These are phyloP conservation scores for Zenarchopterus dispar DNA, from an alignment of 2,797 vertebrate species.

Conservation along the genomic window DNA sequence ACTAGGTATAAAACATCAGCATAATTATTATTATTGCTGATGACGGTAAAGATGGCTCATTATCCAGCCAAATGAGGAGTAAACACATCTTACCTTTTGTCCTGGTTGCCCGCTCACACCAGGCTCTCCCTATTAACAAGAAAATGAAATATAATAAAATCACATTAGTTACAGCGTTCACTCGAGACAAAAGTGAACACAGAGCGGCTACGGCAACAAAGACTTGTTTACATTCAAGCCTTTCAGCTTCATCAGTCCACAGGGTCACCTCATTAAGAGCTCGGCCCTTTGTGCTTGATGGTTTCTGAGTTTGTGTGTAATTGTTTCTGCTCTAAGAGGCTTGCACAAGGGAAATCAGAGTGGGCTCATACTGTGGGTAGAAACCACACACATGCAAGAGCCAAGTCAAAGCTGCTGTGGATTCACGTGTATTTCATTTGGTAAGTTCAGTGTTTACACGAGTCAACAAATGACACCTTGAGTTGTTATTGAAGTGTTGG, in stretches of 20 bases:
- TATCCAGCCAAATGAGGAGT: neutral
- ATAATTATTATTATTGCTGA: neutral
- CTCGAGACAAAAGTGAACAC: constrained; percentile 3
- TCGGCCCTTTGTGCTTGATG: constrained; percentile 20
- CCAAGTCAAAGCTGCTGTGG: neutral
- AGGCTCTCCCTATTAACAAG: constrained; percentile 84
- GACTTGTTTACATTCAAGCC: constrained; percentile 43
- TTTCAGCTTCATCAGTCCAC: constrained; percentile 35
- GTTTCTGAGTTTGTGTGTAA: constrained; percentile 37
- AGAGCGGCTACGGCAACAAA: constrained; percentile 1
- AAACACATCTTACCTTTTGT: constrained; percentile 82
- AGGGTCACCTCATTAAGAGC: constrained; percentile 53
- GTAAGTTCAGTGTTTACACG: neutral
- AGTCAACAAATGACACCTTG: neutral
- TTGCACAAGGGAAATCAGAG: constrained; percentile 43
- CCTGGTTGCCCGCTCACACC: constrained; percentile 84
- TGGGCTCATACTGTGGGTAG: neutral
- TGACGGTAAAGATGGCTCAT: neutral
- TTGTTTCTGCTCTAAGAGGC: constrained; percentile 51
- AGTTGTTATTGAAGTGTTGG: neutral
- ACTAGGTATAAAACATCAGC: neutral
- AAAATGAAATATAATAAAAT: constrained; percentile 15
- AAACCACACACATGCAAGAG: constrained; percentile 8
- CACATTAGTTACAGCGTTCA: constrained; percentile 9
- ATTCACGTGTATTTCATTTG: neutral